phyloP scores from a whole-genome alignment of 2,113 vertebrate genomes.

The Bufo bufo region DNA sequence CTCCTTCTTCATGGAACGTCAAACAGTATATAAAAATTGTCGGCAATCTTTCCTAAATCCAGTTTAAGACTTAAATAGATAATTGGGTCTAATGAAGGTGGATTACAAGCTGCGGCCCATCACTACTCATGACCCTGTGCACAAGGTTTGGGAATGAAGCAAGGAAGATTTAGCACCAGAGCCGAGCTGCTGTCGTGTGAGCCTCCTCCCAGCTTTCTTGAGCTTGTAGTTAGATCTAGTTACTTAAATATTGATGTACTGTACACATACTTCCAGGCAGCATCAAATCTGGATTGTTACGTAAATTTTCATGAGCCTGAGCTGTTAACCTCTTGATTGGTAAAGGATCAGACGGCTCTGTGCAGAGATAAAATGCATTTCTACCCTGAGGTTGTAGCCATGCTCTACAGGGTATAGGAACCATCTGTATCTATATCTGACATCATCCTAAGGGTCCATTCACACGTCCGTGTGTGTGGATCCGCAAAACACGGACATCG shows the following conservation, averaged over 20 bases:
- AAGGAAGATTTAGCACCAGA: not conserved
- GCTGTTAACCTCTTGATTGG: constrained; percentile 41
- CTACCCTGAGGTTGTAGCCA: not conserved
- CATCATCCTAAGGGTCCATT: too few species aligned
- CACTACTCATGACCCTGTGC: constrained; percentile 7
- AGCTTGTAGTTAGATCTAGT: constrained; percentile 54
- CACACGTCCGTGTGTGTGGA: too few species aligned
- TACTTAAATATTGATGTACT: constrained; percentile 59
- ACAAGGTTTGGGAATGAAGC: constrained; percentile 39
- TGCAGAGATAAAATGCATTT: not conserved
- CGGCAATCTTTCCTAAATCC: constrained; percentile 13
- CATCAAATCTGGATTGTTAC: constrained; percentile 12
- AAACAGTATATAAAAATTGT: not conserved
- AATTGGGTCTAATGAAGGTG: not conserved
- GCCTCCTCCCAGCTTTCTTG: constrained; percentile 44
- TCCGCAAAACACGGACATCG: too few species aligned
- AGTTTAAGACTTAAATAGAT: constrained; percentile 7
- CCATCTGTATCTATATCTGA: not conserved
- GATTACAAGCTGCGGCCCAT: not conserved
- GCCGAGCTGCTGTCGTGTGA: constrained; percentile 22
- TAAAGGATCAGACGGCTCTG: not conserved
- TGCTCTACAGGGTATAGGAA: not conserved
- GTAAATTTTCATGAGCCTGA: constrained; percentile 24
- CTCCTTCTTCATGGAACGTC: constrained; percentile 34
- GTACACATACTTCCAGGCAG: constrained; percentile 50